Percentiles rank a stretch among this genome's conserved stretches.
These are phyloP conservation scores for Sinella curviseta DNA, from an alignment of 1,140 invertebrate genomes.

Conservation along the genomic window DNA sequence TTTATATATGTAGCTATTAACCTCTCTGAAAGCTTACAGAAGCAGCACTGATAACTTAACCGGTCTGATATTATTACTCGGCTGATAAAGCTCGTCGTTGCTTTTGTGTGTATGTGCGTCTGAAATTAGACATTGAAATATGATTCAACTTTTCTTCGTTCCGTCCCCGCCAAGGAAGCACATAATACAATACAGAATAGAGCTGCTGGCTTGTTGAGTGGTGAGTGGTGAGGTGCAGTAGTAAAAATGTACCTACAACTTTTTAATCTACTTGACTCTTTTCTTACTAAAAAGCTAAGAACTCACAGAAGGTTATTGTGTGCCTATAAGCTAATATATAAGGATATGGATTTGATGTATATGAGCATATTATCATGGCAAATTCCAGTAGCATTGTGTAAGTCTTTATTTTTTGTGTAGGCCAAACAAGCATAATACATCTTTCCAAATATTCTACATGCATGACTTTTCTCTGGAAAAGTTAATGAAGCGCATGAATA, in stretches of 20 bases:
- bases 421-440: no score
- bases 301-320: neutral
- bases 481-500: slow-evolving; percentile 20
- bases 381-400: neutral
- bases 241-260: no score
- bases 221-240: no score
- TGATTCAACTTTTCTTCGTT: slow-evolving; percentile 7
- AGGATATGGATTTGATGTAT: no score
- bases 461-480: neutral
- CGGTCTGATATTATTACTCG: slow-evolving; percentile 6
- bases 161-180: neutral
- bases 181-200: neutral
- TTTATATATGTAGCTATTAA: slow-evolving; percentile 16
- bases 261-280: neutral
- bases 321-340: no score
- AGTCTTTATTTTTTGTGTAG: neutral
- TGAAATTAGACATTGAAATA: slow-evolving; percentile 26
- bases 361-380: no score
- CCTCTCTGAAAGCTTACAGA: slow-evolving; percentile 1
- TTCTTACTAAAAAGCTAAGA: no score
- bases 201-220: no score
- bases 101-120: slow-evolving; percentile 9
- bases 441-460: neutral
- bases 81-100: neutral
- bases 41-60: neutral